These are phyloP conservation scores for Chromoteleia sp. DNA, from an alignment of 2,888 invertebrate genomes.

Conservation along the genomic window DNA sequence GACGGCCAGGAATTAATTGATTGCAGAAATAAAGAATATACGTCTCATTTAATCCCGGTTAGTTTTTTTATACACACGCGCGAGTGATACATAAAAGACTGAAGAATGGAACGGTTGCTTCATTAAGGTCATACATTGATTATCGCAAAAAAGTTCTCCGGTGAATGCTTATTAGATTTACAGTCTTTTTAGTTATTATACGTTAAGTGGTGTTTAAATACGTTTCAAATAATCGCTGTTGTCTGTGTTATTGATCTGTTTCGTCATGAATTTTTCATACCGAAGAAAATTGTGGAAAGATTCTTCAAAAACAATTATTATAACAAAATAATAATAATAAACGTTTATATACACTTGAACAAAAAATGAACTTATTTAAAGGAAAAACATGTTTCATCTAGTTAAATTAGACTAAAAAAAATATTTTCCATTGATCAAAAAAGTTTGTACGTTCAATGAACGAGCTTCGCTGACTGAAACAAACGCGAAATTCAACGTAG, in stretches of 20 bases:
- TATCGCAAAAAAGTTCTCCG: conserved; percentile 3
- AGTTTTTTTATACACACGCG: conserved; percentile 28
- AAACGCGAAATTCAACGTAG: conserved; percentile 6
- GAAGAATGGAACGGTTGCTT: conserved; percentile 19
- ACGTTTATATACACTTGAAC: no score
- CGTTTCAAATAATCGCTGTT: not conserved
- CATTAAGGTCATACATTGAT: conserved; percentile 42
- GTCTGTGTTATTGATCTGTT: not conserved
- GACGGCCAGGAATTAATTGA: conserved; percentile 30
- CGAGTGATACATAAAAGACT: conserved; percentile 14
- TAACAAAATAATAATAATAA: no score
- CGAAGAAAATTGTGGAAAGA: no score
- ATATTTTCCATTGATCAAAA: conserved; percentile 2
- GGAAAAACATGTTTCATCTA: no score
- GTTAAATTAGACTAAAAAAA: no score
- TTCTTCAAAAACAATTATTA: no score
- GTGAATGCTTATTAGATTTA: conserved; percentile 25
- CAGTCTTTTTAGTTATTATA: not conserved
- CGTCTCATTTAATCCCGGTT: conserved; percentile 25
- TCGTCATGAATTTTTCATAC: conserved; percentile 9
- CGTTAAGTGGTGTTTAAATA: conserved; percentile 2
- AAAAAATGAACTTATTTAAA: no score
- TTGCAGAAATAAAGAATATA: conserved; percentile 23
- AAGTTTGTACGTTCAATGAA: not conserved
- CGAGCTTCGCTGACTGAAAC: not conserved